Evolutionary conservation across 2,113 vertebrate species (phyloP).

Genomic region (Gallinago jamesoni): DNA sequence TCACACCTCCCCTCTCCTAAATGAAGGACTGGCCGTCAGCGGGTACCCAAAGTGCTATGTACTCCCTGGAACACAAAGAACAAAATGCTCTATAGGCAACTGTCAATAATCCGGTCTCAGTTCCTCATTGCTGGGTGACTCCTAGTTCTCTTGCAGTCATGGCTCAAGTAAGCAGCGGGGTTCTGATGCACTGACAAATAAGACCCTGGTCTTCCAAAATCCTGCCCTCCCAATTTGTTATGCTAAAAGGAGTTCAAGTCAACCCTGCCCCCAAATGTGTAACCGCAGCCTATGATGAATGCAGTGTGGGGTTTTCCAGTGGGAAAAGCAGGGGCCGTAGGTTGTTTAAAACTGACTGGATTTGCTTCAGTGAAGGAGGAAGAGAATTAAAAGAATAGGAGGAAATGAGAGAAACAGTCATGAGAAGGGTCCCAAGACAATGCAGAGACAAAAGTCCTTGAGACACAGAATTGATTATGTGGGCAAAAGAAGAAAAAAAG

Average conservation of each 20-base stretch:
- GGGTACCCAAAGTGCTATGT: background rate
- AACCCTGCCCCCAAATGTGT: background rate
- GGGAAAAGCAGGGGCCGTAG: background rate
- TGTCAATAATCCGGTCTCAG: background rate
- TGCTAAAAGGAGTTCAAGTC: background rate
- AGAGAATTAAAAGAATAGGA: background rate
- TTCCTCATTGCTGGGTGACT: background rate
- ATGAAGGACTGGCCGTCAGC: slow-evolving; percentile 3
- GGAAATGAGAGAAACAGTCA: slow-evolving; percentile 24
- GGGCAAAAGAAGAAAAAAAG: background rate
- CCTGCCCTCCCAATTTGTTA: background rate
- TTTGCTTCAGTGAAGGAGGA: background rate
- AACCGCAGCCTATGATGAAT: background rate
- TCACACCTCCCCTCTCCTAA: slow-evolving; percentile 36
- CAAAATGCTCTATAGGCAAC: background rate
- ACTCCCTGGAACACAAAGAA: background rate
- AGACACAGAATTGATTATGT: background rate
- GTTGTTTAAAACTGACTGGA: background rate
- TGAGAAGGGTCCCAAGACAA: background rate
- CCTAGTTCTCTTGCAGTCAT: background rate
- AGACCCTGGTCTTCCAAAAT: background rate
- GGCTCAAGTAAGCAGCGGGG: background rate
- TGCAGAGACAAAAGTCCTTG: background rate
- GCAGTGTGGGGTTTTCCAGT: background rate
- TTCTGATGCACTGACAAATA: background rate